phyloP scores from a whole-genome alignment of 2,113 vertebrate genomes.

The Austrofundulus limnaeus region DNA sequence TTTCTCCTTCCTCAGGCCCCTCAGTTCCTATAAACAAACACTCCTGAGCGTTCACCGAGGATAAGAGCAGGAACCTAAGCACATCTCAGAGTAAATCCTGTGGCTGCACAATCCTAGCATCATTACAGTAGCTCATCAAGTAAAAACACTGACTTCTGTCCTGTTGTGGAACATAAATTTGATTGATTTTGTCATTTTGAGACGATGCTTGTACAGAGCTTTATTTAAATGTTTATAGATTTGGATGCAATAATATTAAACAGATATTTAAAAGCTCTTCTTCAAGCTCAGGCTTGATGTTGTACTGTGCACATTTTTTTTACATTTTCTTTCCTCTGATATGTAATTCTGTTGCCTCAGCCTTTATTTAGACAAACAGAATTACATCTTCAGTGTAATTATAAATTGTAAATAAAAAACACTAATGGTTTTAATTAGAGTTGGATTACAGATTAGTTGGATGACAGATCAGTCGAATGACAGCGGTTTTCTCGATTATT shows the following conservation, averaged over 20 bases:
- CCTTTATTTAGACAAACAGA: background rate
- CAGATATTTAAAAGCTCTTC: background rate
- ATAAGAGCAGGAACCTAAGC: conserved; percentile 47
- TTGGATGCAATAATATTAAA: background rate
- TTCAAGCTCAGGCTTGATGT: background rate
- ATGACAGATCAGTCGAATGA: no score
- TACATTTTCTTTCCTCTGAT: background rate
- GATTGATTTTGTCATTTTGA: background rate
- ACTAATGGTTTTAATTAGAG: background rate
- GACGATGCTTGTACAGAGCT: background rate
- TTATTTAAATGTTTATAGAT: background rate
- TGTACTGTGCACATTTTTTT: background rate
- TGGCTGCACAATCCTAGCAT: background rate
- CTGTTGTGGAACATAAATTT: background rate
- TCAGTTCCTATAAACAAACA: conserved; percentile 57
- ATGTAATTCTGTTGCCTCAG: background rate
- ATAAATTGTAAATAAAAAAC: background rate
- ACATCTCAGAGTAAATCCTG: conserved; percentile 45
- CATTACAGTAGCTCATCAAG: conserved; percentile 12
- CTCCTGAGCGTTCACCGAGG: conserved; percentile 52
- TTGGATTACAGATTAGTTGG: background rate
- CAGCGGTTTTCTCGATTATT: background rate
- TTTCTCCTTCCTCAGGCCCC: conserved; percentile 51
- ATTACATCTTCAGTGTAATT: background rate
- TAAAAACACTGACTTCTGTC: background rate